A percentile compares a stretch with the other conserved stretches of the same genome.
Conservation (phyloP, 1,140 invertebrate genomes). For the Metaphire vulgaris region DNA sequence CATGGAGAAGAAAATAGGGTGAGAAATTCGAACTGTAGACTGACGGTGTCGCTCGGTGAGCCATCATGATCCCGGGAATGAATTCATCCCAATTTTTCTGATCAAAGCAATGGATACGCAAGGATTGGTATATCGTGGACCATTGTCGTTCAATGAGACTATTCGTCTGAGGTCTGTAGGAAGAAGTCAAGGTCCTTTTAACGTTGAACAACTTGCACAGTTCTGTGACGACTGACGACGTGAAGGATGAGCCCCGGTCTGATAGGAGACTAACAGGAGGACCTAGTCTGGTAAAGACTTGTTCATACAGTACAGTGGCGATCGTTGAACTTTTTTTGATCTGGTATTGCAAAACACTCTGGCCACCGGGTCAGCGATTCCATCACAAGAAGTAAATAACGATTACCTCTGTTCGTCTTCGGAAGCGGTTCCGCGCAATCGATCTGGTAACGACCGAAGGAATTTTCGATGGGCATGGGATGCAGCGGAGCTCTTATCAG, state of each 20-base stretch:
- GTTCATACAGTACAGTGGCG: background rate
- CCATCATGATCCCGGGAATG: background rate
- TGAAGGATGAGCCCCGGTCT: background rate
- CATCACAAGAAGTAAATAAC: background rate
- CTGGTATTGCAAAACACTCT: background rate
- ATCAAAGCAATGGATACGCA: background rate
- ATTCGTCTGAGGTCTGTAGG: background rate
- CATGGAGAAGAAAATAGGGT: background rate
- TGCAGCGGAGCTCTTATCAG: background rate
- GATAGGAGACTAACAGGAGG: background rate
- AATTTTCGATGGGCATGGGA: background rate
- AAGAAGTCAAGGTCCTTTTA: background rate
- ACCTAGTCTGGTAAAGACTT: background rate
- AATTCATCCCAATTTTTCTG: background rate
- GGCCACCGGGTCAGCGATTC: background rate
- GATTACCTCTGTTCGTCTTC: background rate
- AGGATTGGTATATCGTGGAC: background rate
- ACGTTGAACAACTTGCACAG: background rate
- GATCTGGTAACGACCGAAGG: background rate
- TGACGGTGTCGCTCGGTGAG: background rate
- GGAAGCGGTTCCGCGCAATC: background rate
- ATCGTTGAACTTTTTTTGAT: background rate
- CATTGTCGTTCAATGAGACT: background rate
- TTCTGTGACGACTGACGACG: background rate
- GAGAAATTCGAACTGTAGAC: background rate